Conservation (phyloP, 2,888 invertebrate genomes). For the Lochmaea capreae region DNA sequence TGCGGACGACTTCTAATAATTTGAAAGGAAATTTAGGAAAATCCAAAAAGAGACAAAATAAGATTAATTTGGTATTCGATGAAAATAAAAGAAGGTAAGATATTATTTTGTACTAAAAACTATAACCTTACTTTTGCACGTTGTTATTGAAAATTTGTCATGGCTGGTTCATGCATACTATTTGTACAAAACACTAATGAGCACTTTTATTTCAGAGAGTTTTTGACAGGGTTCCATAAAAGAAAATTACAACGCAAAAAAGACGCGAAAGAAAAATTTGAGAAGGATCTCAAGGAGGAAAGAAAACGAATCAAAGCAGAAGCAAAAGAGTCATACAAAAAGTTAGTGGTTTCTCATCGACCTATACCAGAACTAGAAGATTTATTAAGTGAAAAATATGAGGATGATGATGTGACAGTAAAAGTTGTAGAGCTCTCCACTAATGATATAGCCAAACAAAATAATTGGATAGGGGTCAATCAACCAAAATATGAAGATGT, state of each 20-base stretch:
- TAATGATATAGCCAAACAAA: conserved; percentile 76
- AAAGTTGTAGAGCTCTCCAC: conserved; percentile 82
- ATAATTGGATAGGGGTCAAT: conserved; percentile 80
- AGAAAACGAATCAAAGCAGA: conserved; percentile 80
- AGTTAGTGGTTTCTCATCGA: conserved; percentile 77
- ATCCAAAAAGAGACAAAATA: conserved; percentile 66
- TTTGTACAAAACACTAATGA: background rate
- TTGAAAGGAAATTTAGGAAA: conserved; percentile 50
- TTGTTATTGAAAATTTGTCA: background rate
- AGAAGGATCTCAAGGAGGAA: conserved; percentile 79
- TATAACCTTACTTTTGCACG: conserved; percentile 35
- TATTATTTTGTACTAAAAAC: background rate
- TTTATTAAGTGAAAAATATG: conserved; percentile 76
- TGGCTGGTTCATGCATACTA: no score
- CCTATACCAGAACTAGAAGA: conserved; percentile 79
- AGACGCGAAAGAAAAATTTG: conserved; percentile 79
- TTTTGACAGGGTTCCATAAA: conserved; percentile 84
- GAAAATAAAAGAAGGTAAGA: conserved; percentile 71
- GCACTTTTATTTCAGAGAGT: conserved; percentile 72
- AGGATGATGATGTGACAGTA: conserved; percentile 82
- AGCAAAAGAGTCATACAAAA: conserved; percentile 79
- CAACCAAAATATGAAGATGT: conserved; percentile 62
- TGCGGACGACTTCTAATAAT: conserved; percentile 41
- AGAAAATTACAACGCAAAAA: conserved; percentile 81
- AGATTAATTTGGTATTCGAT: conserved; percentile 71